phyloP scores from a whole-genome alignment of 1,140 invertebrate genomes.

The Saccostrea echinata region DNA sequence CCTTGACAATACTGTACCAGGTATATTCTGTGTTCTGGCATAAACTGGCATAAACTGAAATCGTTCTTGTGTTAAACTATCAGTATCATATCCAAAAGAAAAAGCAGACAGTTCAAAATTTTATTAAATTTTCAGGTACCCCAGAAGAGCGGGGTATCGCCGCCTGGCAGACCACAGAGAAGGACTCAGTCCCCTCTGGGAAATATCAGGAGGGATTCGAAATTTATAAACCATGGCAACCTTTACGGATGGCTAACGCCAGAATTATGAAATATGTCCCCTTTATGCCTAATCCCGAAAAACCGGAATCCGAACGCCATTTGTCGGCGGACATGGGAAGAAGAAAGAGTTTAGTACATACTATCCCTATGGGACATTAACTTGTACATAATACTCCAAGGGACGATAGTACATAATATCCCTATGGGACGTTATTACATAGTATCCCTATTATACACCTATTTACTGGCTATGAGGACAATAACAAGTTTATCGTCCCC shows the following conservation, averaged over 20 bases:
- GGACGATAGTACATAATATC: too few relatives aligned
- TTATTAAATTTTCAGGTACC: constrained; percentile 48
- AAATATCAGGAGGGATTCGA: constrained; percentile 56
- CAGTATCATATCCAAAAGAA: background rate
- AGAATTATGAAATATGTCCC: constrained; percentile 55
- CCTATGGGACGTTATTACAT: too few relatives aligned
- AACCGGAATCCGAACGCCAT: background rate
- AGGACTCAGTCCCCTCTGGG: background rate
- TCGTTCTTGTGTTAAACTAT: too few relatives aligned
- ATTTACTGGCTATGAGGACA: too few relatives aligned
- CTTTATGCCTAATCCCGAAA: constrained; percentile 54
- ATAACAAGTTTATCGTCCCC: too few relatives aligned
- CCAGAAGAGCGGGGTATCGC: constrained; percentile 63
- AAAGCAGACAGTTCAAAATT: background rate
- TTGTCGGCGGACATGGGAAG: constrained; percentile 22
- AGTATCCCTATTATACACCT: too few relatives aligned
- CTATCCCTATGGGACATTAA: constrained; percentile 19
- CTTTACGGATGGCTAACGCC: background rate
- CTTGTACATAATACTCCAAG: too few relatives aligned
- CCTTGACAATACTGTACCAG: constrained; percentile 79
- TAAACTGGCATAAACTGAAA: background rate
- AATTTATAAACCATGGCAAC: constrained; percentile 52
- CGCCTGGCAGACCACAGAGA: constrained; percentile 58
- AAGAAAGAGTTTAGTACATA: constrained; percentile 42
- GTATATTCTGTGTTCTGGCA: constrained; percentile 44